Evolutionary conservation across 2,888 invertebrate genomes (phyloP).

Genomic region (Drosophila quinaria): DNA sequence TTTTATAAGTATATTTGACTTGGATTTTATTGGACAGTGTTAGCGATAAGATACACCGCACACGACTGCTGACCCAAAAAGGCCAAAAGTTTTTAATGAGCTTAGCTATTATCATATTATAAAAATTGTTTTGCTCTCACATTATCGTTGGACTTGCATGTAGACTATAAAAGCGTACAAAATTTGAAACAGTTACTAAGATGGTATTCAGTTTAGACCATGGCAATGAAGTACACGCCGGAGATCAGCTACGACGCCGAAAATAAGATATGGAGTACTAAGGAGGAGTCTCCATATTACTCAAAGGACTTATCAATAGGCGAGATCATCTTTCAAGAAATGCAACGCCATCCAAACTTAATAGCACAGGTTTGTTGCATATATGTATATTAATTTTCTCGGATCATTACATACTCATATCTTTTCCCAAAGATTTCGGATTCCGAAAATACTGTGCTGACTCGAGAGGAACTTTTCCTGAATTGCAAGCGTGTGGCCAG

Average conservation of each 20-base stretch:
- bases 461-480: constrained; percentile 30
- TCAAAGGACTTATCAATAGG: constrained; percentile 51
- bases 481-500: constrained; percentile 56
- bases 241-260: constrained; percentile 27
- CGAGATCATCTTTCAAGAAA: constrained; percentile 31
- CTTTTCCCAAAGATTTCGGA: constrained; percentile 49
- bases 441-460: constrained; percentile 36
- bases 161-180: background rate
- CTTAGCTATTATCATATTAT: background rate
- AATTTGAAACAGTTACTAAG: background rate
- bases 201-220: background rate
- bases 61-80: background rate
- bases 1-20: no score
- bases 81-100: background rate
- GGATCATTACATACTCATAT: background rate
- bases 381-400: background rate
- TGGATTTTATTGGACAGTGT: no score
- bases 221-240: constrained; percentile 11
- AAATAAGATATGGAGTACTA: constrained; percentile 45
- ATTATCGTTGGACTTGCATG: no score
- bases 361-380: constrained; percentile 19
- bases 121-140: background rate
- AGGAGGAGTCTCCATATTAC: constrained; percentile 12
- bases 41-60: background rate
- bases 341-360: constrained; percentile 29